Base-by-base conservation (phyloP, 1,140 invertebrate genomes). In the Hyposmocoma kahamanoa region DNA sequence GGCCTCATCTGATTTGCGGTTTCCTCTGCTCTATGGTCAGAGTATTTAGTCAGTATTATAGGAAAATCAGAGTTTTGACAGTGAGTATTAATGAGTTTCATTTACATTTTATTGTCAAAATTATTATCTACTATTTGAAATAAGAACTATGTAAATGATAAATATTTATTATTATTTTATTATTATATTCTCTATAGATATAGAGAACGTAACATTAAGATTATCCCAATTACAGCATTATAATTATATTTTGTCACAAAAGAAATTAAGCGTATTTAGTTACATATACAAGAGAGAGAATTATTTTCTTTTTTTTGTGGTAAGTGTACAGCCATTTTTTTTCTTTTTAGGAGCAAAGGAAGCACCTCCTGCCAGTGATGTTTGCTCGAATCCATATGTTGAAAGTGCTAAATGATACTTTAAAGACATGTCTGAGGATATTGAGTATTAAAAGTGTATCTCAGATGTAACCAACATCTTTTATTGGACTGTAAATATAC, bases 41-140 rank as follows among this genome's bases (percentile, higher is more conserved):
- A 28, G 65, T 87, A 10, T 91, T 93, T 56, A 94, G 93, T 61
- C 86, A 89, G 32, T 95, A 93, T 58, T 95, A 95, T 68, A 87
- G 90, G 50, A 88, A 88, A 72, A 87, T 90, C 38, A 88, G 89
- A 60, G 88, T 94, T 62, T 77, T 94, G 59, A 89, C 87, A 41
- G 92, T 92, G 86, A 87, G 77, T 72, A 17, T 17, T 3, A 26
- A 26, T 5, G 11, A 26, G 11, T 26, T n/a, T n/a, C n/a, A n/a
- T n/a, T n/a, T n/a, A n/a, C n/a, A n/a, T n/a, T n/a, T n/a, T n/a
- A n/a, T n/a, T n/a, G n/a, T n/a, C n/a, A n/a, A n/a, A n/a, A n/a
- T n/a, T n/a, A n/a, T n/a, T n/a, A n/a, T n/a, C n/a, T n/a, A n/a
- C n/a, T n/a, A n/a, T n/a, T n/a, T n/a, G n/a, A n/a, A n/a, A n/a